Evolutionary conservation across 1,140 invertebrate genomes (phyloP).

Genomic region (Macrostomum lignano): DNA sequence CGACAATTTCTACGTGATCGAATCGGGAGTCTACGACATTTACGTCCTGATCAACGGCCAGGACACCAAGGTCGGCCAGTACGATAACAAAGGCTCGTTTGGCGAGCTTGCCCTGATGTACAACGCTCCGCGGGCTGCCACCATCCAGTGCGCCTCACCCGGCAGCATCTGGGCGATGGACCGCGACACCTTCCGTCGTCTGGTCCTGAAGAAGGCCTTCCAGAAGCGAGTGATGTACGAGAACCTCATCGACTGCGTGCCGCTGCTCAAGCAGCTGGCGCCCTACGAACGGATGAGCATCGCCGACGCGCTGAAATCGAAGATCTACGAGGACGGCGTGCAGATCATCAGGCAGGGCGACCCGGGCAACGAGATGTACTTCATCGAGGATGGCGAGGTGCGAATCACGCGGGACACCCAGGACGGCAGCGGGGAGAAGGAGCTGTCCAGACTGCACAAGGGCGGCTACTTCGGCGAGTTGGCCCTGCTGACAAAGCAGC

Average conservation of each 20-base stretch:
- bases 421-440: neutral
- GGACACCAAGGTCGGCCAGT: slow-evolving; percentile 1
- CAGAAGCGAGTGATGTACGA: neutral
- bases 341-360: slow-evolving; percentile 34
- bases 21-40: slow-evolving; percentile 20
- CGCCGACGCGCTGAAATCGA: neutral
- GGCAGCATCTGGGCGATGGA: slow-evolving; percentile 54
- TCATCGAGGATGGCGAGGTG: slow-evolving; percentile 65
- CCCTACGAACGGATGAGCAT: neutral
- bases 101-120: slow-evolving; percentile 74
- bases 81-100: slow-evolving; percentile 54
- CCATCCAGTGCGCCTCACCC: slow-evolving; percentile 33
- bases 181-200: slow-evolving; percentile 66
- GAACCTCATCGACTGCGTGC: neutral
- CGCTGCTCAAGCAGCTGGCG: neutral
- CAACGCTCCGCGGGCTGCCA: slow-evolving; percentile 76
- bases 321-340: neutral
- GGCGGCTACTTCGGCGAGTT: slow-evolving; percentile 33
- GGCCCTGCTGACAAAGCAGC: slow-evolving; percentile 71
- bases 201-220: neutral
- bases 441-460: neutral
- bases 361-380: slow-evolving; percentile 77
- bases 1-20: slow-evolving; percentile 89
- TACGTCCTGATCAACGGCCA: neutral
- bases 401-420: slow-evolving; percentile 26